Base-by-base conservation (phyloP, 2,113 vertebrate species). In the Chloroceryle aenea region DNA sequence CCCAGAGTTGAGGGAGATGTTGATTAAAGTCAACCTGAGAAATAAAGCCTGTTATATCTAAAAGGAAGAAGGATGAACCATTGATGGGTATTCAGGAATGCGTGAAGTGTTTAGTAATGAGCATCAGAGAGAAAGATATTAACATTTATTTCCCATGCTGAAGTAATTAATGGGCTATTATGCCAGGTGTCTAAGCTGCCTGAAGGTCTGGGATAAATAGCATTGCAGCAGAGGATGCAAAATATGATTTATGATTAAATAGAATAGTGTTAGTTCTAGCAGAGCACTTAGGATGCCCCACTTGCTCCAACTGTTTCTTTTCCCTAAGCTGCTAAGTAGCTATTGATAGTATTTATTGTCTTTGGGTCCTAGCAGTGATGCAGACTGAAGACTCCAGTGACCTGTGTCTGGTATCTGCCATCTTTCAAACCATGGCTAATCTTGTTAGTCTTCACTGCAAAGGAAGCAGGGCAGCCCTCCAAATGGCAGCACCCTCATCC, bases 151-250 rank as follows among this genome's bases (percentile, higher is more conserved):
- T 96, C 82, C 90, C 72, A 78, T 66, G 79, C 88, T 90, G 85
- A 67, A 84, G 55, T 93, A 93, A 96, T 96, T 94, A 90, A 90
- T 96, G 96, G 68, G 73, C 61, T 87, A 40, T 90, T 97, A 91
- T 86, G 50, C 75, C 95, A 93, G 93, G 95, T 94, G 85, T 91
- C 68, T 66, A 29, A 93, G 83, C 72, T 90, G 76, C 90, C 78
- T 12, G 13, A 50, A 84, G 55, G 84, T 78, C 86, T 96, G 78
- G 67, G 68, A 55, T 85, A 95, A 94, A 78, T 45, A 74, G 47
- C 34, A 5, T 84, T 95, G 59, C 68, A 95, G 75, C 26, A 89
- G 55, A 93, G 55, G 77, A 90, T 73, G 55, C 17, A 38, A 82
- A 74, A 34, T 15, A 38, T 71, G 32, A 74, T 74, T 83, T 85